Base-by-base conservation (phyloP, 2,797 vertebrate species). In the Gymnothorax reevesii region DNA sequence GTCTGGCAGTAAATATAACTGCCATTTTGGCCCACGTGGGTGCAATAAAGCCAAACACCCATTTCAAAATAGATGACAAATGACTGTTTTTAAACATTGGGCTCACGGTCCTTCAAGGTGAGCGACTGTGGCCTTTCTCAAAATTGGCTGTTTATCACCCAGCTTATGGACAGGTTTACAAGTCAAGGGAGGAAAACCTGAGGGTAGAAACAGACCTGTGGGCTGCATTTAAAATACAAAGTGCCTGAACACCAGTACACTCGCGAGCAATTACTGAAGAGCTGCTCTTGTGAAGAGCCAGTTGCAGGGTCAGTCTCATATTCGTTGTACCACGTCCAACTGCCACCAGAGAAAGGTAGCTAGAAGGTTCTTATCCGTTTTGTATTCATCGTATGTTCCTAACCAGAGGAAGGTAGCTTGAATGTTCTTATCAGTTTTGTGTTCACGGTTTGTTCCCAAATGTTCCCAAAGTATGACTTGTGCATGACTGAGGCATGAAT, bases 241-340 rank as follows among this genome's bases (percentile, higher is more conserved):
- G 17, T 52, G 42, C 7, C 59, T 10, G 49, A 22, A 49, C 22
- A 5, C 57, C 69, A 33, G 57, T 15, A 55, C 57, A 71, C n/a
- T 7, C 4, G n/a, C 0, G 52, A 20, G 73, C 17, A 52, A 55
- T 49, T 27, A 17, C 83, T 59, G 49, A 79, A 66, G 83, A 55
- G 83, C n/a, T 7, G 66, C 57, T 64, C 73, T 87, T 84, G 71
- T 49, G 64, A 84, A 64, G 69, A 55, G 20, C 82, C 71, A 7
- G 42, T 55, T 54, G 57, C 60, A 77, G 57, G 57, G 27, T 33
- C 55, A 60, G 27, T 3, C 22, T n/a, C 62, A 71, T 49, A 84
- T 54, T 25, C 25, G 83, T 42, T 64, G 27, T 15, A 10, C 9
- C 4, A n/a, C 12, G 7, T 52, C 22, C 49, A 13, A 20, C 83